Percentiles rank a stretch among this genome's conserved stretches.
phyloP scores from a whole-genome alignment of 2,888 invertebrate species.

The Leptopilina syphax region DNA sequence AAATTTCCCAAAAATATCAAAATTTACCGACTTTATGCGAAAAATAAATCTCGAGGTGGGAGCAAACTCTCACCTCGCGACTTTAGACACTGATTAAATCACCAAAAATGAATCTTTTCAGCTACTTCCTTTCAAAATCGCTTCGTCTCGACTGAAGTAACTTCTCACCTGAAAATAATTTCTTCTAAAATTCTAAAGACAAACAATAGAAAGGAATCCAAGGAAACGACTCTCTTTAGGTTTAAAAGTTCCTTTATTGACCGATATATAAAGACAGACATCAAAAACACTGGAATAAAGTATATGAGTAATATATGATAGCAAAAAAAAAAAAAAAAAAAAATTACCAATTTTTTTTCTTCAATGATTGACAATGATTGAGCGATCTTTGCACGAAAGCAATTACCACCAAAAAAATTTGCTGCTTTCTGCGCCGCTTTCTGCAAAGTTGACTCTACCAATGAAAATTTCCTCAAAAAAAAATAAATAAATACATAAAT shows the following conservation, averaged over 20 bases:
- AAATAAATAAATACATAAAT: background rate
- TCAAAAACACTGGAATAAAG: conserved; percentile 47
- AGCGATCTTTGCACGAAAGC: conserved; percentile 27
- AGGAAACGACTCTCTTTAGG: conserved; percentile 51
- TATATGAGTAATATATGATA: background rate
- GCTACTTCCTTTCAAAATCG: background rate
- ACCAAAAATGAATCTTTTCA: background rate
- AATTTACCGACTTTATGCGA: background rate
- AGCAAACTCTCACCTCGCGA: conserved; percentile 26
- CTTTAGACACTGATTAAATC: background rate
- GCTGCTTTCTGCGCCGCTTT: conserved; percentile 1
- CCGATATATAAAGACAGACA: conserved; percentile 51
- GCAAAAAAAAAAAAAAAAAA: conserved; percentile 7
- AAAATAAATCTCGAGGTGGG: conserved; percentile 3
- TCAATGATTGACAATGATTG: background rate
- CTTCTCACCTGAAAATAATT: too few relatives aligned
- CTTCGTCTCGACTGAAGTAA: background rate
- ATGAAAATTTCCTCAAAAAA: background rate
- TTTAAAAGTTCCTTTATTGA: conserved; percentile 60
- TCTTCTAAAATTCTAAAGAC: too few relatives aligned
- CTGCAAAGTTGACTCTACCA: conserved; percentile 38
- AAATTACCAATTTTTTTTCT: conserved; percentile 6
- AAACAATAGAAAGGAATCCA: conserved; percentile 48
- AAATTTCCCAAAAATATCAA: background rate
- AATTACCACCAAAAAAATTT: background rate